These are phyloP conservation scores for Podargus strigoides DNA, from an alignment of 2,797 vertebrate genomes.

Conservation along the genomic window DNA sequence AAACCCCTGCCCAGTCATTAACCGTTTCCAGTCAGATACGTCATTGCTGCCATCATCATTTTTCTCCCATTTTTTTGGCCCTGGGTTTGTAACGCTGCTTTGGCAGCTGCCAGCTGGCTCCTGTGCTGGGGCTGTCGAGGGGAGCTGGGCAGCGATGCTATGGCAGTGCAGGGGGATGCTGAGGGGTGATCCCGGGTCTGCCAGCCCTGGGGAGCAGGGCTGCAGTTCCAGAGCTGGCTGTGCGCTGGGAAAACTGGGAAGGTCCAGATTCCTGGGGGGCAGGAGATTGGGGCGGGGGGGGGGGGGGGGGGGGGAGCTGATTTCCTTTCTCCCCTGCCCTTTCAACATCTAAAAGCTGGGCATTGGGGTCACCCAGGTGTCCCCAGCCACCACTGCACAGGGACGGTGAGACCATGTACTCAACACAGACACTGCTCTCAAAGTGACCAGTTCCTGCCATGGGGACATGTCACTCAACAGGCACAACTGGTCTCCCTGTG, in stretches of 20 bases:
- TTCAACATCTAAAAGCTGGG: neutral
- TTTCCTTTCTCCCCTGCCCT: neutral
- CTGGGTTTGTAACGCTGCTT: neutral
- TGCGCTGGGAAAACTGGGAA: neutral
- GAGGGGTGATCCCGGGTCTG: rapidly evolving
- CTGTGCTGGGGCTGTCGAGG: neutral
- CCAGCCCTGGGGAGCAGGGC: rapidly evolving
- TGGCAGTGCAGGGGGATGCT: rapidly evolving
- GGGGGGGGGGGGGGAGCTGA: no score
- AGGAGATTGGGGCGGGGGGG: rapidly evolving
- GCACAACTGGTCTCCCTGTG: rapidly evolving
- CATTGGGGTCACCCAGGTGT: rapidly evolving
- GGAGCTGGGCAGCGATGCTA: rapidly evolving
- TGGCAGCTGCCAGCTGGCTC: neutral
- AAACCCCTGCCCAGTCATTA: neutral
- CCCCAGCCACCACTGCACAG: rapidly evolving
- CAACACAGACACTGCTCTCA: neutral
- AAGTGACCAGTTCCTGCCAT: neutral
- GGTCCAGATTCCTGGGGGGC: neutral
- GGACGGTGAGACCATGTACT: neutral
- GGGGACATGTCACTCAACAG: neutral
- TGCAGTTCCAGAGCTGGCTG: neutral
- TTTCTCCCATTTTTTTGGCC: neutral
- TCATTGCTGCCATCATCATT: neutral
- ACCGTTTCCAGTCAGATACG: neutral